Evolutionary conservation across 2,888 invertebrate genomes (phyloP).

Genomic region (Siphlonurus alternatus): DNA sequence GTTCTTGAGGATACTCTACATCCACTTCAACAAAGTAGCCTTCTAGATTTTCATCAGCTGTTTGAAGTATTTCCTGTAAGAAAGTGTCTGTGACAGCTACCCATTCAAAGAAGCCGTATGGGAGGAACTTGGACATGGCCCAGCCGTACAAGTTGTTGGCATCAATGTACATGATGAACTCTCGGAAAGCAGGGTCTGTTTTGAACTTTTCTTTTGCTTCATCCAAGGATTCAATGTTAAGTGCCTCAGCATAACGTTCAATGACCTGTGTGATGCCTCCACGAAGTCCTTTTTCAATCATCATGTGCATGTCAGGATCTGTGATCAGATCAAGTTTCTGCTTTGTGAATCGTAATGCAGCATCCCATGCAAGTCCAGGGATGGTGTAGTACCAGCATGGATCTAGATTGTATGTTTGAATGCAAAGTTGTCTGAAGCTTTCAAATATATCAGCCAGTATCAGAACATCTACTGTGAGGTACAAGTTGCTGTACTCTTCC

Average conservation of each 20-base stretch:
- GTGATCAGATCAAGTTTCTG: neutral
- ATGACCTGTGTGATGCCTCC: neutral
- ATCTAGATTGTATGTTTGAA: neutral
- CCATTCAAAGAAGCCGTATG: conserved; percentile 5
- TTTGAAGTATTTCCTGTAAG: neutral
- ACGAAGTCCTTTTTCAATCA: neutral
- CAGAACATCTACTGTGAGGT: neutral
- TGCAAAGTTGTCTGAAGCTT: neutral
- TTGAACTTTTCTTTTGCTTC: too few species aligned
- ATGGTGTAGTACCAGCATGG: neutral
- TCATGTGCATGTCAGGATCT: neutral
- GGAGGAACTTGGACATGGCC: conserved; percentile 5
- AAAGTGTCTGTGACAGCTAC: neutral
- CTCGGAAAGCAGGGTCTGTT: too few species aligned
- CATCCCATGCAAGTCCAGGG: neutral
- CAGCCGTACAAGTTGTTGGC: too few species aligned
- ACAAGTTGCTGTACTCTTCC: too few species aligned
- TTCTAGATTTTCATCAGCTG: neutral
- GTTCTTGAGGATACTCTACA: neutral
- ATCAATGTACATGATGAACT: conserved; percentile 3
- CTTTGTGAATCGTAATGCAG: neutral
- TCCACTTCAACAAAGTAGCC: neutral
- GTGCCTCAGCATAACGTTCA: neutral
- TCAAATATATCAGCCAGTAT: neutral
- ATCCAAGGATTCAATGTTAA: neutral